Conservation (phyloP, 2,113 vertebrate genomes). For the Eira barbara region DNA sequence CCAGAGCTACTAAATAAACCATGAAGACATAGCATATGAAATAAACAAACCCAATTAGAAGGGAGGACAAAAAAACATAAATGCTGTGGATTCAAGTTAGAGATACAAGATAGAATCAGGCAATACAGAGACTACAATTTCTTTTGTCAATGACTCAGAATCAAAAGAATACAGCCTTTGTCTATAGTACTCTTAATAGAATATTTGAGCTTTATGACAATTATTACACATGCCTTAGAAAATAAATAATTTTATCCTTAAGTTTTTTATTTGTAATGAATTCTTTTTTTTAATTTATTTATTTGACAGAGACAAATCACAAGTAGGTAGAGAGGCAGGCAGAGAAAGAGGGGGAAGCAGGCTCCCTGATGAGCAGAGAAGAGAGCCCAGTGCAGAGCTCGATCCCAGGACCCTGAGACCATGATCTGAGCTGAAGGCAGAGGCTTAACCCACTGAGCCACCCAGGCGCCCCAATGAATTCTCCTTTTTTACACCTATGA, state of each 20-base stretch:
- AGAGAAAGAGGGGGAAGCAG: too few species aligned
- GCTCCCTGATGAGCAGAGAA: too few species aligned
- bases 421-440: too few species aligned
- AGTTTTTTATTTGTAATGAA: neutral
- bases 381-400: too few species aligned
- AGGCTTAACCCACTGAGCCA: too few species aligned
- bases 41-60: slow-evolving; percentile 38
- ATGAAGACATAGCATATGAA: neutral
- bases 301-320: too few species aligned
- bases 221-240: neutral
- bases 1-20: neutral
- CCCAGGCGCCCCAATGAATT: neutral
- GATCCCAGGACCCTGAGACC: too few species aligned
- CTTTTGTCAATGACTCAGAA: neutral
- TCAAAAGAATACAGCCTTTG: neutral
- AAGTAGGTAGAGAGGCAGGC: too few species aligned
- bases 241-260: neutral
- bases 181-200: neutral
- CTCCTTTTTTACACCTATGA: neutral
- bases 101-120: neutral
- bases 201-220: neutral
- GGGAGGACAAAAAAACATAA: neutral
- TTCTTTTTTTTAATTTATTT: neutral
- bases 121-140: neutral
- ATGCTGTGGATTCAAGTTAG: neutral